Base-by-base conservation (phyloP, 2,888 invertebrate species). In the Cosmia pyralina region DNA sequence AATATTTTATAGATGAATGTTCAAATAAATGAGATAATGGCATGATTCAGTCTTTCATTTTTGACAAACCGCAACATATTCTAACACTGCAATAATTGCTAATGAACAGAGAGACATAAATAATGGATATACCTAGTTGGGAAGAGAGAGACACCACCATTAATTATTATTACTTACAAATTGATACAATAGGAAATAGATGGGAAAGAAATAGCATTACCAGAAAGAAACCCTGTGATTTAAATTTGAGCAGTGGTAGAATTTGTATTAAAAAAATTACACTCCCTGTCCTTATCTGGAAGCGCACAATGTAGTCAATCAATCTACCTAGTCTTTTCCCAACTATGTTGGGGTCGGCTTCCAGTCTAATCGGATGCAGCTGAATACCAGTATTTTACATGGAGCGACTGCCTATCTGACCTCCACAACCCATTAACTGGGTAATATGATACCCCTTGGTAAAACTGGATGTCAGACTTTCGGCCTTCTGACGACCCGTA, bases 21-120 rank as follows among this genome's bases (percentile, higher is more conserved):
- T 90, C 89, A 89, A 95, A 93, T 95, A 94, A 93, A 91, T 91
- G 86, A 90, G 85, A 90, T 91, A 94, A 94, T 94, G 93, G 92
- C 92, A 93, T 94, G 90, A 92, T 87, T 96, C 95, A 95, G 96
- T 96, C 95, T 96, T 96, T 95, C 79, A 93, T 94, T 96, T 90
- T 83, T 84, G 77, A 85, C 77, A 82, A 84, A 82, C 76, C n/a
- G 19, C 59, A 73, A 70, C 55, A 75, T 58, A 70, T 74, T 81
- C 68, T 84, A 83, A 81, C 76, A 77, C 78, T 83, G 79, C 75
- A 79, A 68, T 11, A 72, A 60, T 46, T 44, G 22, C n/a, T 11
- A 10, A 46, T 55, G 19, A 57, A 69, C n/a, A 60, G n/a, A 38
- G 53, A 74, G 22, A 60, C 41, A 52, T 19, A 28, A 11, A 41